Evolutionary conservation across 2,888 invertebrate genomes (phyloP), one percentile per base, ranked within the genome.

Genomic region (Cerceris ruficornis): DNA sequence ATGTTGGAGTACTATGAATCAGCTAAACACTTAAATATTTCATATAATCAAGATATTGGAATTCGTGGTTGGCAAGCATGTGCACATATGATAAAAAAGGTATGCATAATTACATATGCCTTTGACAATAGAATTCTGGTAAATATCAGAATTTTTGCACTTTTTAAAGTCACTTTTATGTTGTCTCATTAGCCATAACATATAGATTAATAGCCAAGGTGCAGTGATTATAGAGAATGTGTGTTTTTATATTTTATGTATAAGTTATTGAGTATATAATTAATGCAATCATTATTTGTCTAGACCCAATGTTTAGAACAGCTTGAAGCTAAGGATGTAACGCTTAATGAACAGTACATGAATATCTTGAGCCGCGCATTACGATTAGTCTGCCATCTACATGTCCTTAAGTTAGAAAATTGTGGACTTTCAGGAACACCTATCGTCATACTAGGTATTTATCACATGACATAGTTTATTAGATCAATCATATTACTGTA

Each of bases 1-100:
- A 98, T 98, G 96, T 94, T 98, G 80, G 98, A 98, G 91, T 98
- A 97, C 92, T 98, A 98, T 92, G 98, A 98, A 91, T 97, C 97
- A 58, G 93, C 94, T 0, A 92, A 92, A 80, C 94, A 95, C 83
- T 92, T 98, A 77, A 96, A 96, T 90, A 95, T 98, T 81, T 95
- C 96, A 46, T 95, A 95, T 65, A 97, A 97, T 91, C 93, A 95
- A 74, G 94, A 94, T 85, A 96, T 97, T 91, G 96, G 96, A 69
- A 93, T 94, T 59, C 93, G 96, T 55, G 98, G 97, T 9, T 98
- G 98, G 97, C 96, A 96, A 89, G 95, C 97, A 0, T 97, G 97
- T 83, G 95, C 96, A 46, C 94, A 95, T 84, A 95, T 97, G 94
- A 94, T 97, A 79, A 96, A 96, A 91, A 96, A 95, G 94, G 96